These are phyloP conservation scores for Cuculus canorus DNA, from an alignment of 2,797 vertebrate species.

Conservation along the genomic window DNA sequence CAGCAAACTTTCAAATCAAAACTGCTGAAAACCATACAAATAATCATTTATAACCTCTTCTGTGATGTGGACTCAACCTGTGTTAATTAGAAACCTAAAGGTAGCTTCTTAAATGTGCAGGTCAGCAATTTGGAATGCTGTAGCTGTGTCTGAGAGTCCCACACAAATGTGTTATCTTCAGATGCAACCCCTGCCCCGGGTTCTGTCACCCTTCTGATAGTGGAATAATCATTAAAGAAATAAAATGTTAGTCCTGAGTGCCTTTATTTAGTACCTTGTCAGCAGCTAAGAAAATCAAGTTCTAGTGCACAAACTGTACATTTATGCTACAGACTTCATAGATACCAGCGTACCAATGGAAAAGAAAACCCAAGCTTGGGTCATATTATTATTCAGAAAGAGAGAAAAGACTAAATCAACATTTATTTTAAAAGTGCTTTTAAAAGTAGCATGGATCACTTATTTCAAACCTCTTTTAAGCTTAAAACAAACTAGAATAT, in stretches of 20 bases:
- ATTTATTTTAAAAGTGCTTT: not conserved
- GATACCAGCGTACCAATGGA: not conserved
- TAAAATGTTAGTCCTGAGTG: not conserved
- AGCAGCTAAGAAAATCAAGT: not conserved
- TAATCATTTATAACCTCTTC: not conserved
- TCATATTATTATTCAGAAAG: not conserved
- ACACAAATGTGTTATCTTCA: not conserved
- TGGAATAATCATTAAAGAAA: not conserved
- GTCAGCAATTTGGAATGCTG: not conserved
- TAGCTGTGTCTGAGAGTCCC: fast-evolving
- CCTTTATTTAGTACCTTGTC: not conserved
- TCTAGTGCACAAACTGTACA: not conserved
- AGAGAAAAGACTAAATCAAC: not conserved
- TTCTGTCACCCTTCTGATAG: not conserved
- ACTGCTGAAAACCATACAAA: not conserved
- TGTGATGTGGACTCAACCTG: not conserved
- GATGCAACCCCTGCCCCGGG: fast-evolving
- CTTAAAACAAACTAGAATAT: not conserved
- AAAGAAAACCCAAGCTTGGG: not conserved
- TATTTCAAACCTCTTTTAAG: not conserved
- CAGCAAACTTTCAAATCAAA: not conserved
- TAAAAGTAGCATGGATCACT: not conserved
- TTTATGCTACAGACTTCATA: not conserved
- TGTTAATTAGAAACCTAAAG: not conserved
- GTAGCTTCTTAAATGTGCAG: not conserved